phyloP scores from a whole-genome alignment of 1,140 invertebrate species.

The Drosophila jambulina region DNA sequence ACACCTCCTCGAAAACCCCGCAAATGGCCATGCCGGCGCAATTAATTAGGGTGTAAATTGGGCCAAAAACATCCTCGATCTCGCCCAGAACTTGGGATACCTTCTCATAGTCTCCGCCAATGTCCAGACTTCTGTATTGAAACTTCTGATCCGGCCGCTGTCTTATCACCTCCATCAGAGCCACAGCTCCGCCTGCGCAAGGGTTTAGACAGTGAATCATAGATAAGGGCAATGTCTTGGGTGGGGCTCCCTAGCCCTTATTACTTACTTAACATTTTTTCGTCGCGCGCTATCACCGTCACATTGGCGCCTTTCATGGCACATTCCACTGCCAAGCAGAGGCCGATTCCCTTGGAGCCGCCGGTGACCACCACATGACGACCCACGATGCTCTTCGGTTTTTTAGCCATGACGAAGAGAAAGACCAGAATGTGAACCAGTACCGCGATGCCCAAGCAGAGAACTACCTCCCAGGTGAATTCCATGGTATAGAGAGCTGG shows the following conservation, averaged over 20 bases:
- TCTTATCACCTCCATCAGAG: constrained; percentile 71
- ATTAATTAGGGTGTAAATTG: constrained; percentile 95
- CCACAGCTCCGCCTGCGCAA: constrained; percentile 72
- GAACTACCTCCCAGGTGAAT: constrained; percentile 58
- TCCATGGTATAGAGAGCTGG: constrained; percentile 46
- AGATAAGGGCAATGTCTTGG: not conserved
- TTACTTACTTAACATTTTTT: constrained; percentile 87
- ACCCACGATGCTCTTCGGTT: constrained; percentile 69
- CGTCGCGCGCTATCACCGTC: constrained; percentile 94
- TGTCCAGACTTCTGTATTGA: constrained; percentile 90
- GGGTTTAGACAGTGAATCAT: not conserved
- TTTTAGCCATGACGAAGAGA: constrained; percentile 74
- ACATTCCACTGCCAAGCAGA: constrained; percentile 91
- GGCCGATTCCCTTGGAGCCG: constrained; percentile 98
- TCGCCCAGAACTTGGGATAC: constrained; percentile 88
- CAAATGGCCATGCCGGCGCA: constrained; percentile 94
- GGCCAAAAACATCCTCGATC: constrained; percentile 89
- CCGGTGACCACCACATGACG: constrained; percentile 93
- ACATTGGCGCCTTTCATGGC: constrained; percentile 93
- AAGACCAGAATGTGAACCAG: constrained; percentile 56
- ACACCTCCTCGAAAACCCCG: constrained; percentile 93
- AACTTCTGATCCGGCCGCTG: constrained; percentile 87
- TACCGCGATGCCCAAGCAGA: constrained; percentile 40
- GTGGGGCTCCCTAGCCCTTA: not conserved
- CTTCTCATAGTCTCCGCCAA: constrained; percentile 88